These are phyloP conservation scores for Emys orbicularis DNA, from an alignment of 2,797 vertebrate species.

Conservation along the genomic window DNA sequence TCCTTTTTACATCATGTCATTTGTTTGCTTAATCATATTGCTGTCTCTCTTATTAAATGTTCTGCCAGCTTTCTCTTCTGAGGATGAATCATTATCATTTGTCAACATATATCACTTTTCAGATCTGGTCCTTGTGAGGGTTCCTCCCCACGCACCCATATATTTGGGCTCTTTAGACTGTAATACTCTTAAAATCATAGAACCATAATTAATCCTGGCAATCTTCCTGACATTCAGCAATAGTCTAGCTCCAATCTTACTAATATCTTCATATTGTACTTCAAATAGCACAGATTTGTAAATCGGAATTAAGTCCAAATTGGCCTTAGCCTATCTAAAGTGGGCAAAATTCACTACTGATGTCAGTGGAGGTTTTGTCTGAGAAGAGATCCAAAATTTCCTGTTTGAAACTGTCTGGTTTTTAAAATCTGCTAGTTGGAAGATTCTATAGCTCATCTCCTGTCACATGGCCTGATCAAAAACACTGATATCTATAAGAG, in stretches of 20 bases:
- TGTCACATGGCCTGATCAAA: neutral
- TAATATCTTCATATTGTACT: neutral
- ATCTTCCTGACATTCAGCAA: neutral
- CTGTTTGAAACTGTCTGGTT: neutral
- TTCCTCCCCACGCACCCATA: neutral
- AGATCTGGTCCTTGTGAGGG: neutral
- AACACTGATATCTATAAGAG: neutral
- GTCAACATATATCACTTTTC: neutral
- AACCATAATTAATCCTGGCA: neutral
- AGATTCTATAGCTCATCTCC: neutral
- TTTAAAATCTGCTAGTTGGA: neutral
- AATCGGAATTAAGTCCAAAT: neutral
- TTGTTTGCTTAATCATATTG: neutral
- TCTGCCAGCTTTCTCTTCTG: neutral
- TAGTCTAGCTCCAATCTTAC: neutral
- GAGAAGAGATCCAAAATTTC: neutral
- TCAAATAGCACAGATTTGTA: neutral
- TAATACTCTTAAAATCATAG: neutral
- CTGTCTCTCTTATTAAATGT: neutral
- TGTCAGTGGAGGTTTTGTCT: neutral
- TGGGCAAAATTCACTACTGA: neutral
- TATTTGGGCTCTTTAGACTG: neutral
- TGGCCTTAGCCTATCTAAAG: neutral
- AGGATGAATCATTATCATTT: neutral
- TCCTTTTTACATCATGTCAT: neutral